A percentile compares a stretch with the other conserved stretches of the same genome.
These are phyloP conservation scores for Drosophila miranda DNA, from an alignment of 1,140 invertebrate genomes.

Conservation along the genomic window DNA sequence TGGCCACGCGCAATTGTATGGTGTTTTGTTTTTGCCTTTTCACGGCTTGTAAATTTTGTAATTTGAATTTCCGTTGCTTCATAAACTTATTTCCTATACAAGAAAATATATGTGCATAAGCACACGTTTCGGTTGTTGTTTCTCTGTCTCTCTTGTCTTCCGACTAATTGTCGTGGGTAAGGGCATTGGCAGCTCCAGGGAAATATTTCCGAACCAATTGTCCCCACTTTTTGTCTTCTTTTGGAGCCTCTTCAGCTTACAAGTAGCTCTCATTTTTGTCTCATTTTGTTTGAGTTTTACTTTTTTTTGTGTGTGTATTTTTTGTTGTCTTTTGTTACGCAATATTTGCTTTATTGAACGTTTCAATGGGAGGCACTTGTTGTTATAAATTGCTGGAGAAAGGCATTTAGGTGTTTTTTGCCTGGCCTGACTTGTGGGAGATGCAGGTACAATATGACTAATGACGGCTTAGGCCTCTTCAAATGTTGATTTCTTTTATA, in stretches of 20 bases:
- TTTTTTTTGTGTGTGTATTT: slow-evolving; percentile 3
- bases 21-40: slow-evolving; percentile 24
- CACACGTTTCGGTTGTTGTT: too few relatives aligned
- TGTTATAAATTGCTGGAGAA: slow-evolving; percentile 55
- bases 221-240: slow-evolving; percentile 16
- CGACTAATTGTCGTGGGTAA: slow-evolving; percentile 69
- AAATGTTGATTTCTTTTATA: slow-evolving; percentile 32
- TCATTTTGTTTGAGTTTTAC: slow-evolving; percentile 36
- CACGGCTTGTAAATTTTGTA: slow-evolving; percentile 65
- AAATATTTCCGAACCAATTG: slow-evolving; percentile 46
- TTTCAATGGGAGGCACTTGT: slow-evolving; percentile 49
- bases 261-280: slow-evolving; percentile 48
- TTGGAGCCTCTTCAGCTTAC: slow-evolving; percentile 30
- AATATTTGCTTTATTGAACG: slow-evolving; percentile 57
- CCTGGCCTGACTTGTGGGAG: slow-evolving; percentile 3
- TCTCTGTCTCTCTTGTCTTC: slow-evolving; percentile 9
- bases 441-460: slow-evolving; percentile 21
- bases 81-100: slow-evolving; percentile 50
- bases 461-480: slow-evolving; percentile 41
- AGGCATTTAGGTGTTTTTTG: slow-evolving; percentile 33
- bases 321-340: slow-evolving; percentile 52
- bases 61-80: slow-evolving; percentile 72
- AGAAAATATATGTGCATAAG: slow-evolving; percentile 5
- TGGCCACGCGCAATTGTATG: slow-evolving; percentile 52
- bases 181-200: slow-evolving; percentile 22